Evolutionary conservation across 2,797 vertebrate species (phyloP).

Genomic region (Peromyscus melanophrys): DNA sequence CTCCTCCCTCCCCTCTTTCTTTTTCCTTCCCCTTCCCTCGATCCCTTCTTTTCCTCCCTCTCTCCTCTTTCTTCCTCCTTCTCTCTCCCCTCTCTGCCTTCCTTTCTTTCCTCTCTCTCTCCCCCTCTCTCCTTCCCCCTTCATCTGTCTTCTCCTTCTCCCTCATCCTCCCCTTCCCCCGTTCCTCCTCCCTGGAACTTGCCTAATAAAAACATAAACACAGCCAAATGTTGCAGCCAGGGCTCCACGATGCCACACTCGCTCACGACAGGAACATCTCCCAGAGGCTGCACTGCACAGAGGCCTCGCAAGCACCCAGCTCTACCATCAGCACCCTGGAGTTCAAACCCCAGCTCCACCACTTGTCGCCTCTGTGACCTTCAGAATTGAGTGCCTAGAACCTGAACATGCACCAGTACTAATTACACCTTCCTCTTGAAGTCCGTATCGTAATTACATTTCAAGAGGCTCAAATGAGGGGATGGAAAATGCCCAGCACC

Average conservation of each 20-base stretch:
- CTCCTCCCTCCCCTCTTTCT: no score
- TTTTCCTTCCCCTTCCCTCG: rapidly evolving
- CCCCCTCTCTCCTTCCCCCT: no score
- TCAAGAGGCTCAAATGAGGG: background rate
- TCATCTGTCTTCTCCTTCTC: no score
- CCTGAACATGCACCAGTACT: background rate
- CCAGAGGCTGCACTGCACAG: background rate
- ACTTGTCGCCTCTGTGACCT: background rate
- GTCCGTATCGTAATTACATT: slow-evolving; percentile 46
- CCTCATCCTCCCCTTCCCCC: background rate
- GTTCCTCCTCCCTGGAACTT: background rate
- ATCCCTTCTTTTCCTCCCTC: no score
- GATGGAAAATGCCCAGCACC: background rate
- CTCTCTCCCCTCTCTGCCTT: no score
- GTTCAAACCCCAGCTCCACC: background rate
- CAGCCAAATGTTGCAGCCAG: background rate
- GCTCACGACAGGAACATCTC: background rate
- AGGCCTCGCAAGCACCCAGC: background rate
- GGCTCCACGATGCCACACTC: background rate
- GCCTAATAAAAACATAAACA: slow-evolving; percentile 53
- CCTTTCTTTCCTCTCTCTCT: no score
- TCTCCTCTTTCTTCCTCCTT: background rate
- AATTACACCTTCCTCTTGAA: background rate
- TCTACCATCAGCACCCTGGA: background rate
- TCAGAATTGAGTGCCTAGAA: background rate